Base-by-base conservation (phyloP, 1,140 invertebrate genomes). In the Formica exsecta region DNA sequence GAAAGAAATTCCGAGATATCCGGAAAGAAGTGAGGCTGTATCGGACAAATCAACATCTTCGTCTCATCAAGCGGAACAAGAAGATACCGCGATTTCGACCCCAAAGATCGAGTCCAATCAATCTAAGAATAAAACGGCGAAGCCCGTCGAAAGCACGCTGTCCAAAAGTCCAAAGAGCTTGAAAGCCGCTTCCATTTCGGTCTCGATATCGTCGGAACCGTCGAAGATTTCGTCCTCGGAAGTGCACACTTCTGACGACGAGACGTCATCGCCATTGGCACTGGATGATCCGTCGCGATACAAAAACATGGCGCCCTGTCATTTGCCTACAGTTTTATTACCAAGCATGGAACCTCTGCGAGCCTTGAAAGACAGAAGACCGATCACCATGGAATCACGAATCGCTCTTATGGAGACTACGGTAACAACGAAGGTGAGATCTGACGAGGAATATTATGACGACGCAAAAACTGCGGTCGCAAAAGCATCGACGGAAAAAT, bases 271-370 rank as follows among this genome's bases (percentile, higher is more conserved):
- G 8, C 61, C 51, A 4, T 13, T 71, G 80, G 91, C 62, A 66
- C 54, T 71, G 36, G 71, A 87, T 22, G 75, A 91, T 61, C 87
- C 90, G 8, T 57, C 89, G 0, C 86, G 83, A 54, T 92, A 87
- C 0, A 93, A 93, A 81, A 83, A 91, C 16, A 83, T 92, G 22
- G 93, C 93, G 7, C 92, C 94, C 2, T 95, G 93, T 80, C 93
- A 95, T 61, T 87, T 91, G 2, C 94, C 94, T 0, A 86, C 93
- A 4, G 66, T 94, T 59, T 86, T 93, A 19, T 77, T 87, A 5
- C 93, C 92, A 1, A 95, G 91, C 79, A 89, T 95, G n/a, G 94
- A 95, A 7, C 93, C 93, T 8, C 65, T 95, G 1, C 91, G 91
- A 68, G 91, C 92, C 2, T 44, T 95, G n/a, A 93, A 84, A 64